A percentile compares a stretch with the other conserved stretches of the same genome.
These are phyloP conservation scores for Melinaea menophilus DNA, from an alignment of 2,888 invertebrate species.

Conservation along the genomic window DNA sequence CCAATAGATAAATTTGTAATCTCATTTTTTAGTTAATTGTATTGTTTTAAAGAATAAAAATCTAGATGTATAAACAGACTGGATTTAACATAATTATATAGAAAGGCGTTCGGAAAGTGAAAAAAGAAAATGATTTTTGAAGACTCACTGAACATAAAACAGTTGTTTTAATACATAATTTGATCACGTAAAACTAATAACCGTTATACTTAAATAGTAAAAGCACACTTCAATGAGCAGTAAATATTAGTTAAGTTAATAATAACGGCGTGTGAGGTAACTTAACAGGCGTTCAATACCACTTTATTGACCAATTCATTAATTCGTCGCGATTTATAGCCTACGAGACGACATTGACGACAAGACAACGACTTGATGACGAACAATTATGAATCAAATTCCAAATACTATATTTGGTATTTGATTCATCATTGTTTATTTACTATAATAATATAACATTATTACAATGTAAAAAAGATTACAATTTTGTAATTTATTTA, in stretches of 20 bases:
- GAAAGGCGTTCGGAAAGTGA: too few relatives aligned
- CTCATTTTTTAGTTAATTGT: too few relatives aligned
- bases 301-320: slow-evolving; percentile 9
- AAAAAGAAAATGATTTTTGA: too few relatives aligned
- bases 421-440: background rate
- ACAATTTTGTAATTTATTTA: too few relatives aligned
- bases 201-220: background rate
- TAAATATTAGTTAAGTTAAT: slow-evolving; percentile 14
- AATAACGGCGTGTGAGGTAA: slow-evolving; percentile 6
- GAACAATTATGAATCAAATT: too few relatives aligned
- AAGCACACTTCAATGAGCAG: slow-evolving; percentile 8
- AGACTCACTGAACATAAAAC: too few relatives aligned
- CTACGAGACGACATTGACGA: background rate
- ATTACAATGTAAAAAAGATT: too few relatives aligned
- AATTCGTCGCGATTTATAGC: background rate
- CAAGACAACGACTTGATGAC: background rate
- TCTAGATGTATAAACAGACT: too few relatives aligned
- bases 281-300: slow-evolving; percentile 6
- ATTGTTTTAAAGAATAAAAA: too few relatives aligned
- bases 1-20: too few relatives aligned
- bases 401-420: background rate
- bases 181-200: slow-evolving; percentile 4
- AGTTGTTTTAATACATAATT: background rate
- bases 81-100: too few relatives aligned
- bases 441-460: background rate